Percentiles rank a stretch among this genome's conserved stretches.
These are phyloP conservation scores for Myotis brandtii DNA, from an alignment of 2,113 vertebrate genomes.

Conservation along the genomic window DNA sequence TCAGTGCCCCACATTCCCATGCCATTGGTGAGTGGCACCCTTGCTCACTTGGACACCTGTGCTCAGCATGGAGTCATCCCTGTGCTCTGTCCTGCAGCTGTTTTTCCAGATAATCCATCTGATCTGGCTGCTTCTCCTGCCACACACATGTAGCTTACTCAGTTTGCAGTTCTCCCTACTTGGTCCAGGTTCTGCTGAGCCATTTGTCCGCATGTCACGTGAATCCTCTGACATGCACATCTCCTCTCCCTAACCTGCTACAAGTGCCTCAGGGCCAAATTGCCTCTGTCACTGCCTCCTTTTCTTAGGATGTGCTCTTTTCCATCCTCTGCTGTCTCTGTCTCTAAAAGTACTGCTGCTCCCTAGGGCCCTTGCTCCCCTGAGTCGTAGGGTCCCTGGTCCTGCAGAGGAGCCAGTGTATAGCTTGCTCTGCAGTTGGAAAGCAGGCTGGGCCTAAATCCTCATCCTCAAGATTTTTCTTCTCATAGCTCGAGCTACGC, in stretches of 20 bases:
- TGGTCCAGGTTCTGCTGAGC: neutral
- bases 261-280: neutral
- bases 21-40: neutral
- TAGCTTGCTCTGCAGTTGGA: neutral
- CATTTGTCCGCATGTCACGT: neutral
- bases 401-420: neutral
- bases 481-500: conserved; percentile 95
- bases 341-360: neutral
- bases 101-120: neutral
- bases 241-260: neutral
- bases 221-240: neutral
- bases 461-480: conserved; percentile 44
- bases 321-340: neutral
- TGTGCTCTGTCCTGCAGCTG: neutral
- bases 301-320: neutral
- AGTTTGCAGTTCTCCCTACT: neutral
- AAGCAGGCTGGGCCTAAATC: neutral
- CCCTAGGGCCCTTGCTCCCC: neutral
- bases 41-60: neutral
- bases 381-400: neutral
- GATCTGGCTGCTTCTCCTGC: neutral
- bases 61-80: too few species aligned
- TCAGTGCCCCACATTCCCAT: neutral
- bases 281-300: too few species aligned
- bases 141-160: neutral